A percentile compares a stretch with the other conserved stretches of the same genome.
These are phyloP conservation scores for Ailuropoda melanoleuca DNA, from an alignment of 2,113 vertebrate genomes.

Conservation along the genomic window DNA sequence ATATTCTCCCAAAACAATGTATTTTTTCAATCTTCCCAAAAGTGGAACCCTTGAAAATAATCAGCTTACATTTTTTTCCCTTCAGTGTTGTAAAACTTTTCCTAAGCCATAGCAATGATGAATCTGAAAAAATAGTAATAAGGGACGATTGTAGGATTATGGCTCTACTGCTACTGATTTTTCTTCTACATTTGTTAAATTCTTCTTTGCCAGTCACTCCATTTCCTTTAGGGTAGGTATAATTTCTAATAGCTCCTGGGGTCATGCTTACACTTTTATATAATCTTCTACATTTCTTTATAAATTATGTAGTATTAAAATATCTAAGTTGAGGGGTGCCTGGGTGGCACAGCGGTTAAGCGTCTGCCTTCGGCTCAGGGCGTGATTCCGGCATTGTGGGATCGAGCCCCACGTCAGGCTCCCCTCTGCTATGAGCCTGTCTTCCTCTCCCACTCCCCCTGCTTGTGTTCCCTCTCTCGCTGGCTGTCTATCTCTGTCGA, in stretches of 20 bases:
- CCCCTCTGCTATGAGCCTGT: no score
- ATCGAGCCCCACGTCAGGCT: no score
- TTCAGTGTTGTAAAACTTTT: background rate
- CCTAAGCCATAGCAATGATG: background rate
- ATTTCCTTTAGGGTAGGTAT: background rate
- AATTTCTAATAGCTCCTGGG: background rate
- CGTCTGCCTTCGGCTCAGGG: no score
- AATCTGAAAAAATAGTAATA: background rate
- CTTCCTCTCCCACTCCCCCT: no score
- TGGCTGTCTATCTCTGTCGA: no score
- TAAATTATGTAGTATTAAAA: constrained; percentile 5
- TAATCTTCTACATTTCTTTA: background rate
- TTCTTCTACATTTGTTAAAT: constrained; percentile 32
- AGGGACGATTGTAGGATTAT: background rate
- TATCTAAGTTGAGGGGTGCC: background rate
- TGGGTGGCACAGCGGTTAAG: no score
- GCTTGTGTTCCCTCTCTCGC: no score
- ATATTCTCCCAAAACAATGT: background rate
- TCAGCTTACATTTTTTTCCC: background rate
- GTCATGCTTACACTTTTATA: background rate
- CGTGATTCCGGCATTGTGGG: no score
- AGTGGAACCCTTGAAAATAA: constrained; percentile 2
- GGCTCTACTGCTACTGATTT: background rate
- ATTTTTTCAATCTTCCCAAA: constrained; percentile 6
- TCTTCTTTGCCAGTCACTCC: background rate